phyloP scores from a whole-genome alignment of 1,140 invertebrate species.

The Zaprionus vittiger region DNA sequence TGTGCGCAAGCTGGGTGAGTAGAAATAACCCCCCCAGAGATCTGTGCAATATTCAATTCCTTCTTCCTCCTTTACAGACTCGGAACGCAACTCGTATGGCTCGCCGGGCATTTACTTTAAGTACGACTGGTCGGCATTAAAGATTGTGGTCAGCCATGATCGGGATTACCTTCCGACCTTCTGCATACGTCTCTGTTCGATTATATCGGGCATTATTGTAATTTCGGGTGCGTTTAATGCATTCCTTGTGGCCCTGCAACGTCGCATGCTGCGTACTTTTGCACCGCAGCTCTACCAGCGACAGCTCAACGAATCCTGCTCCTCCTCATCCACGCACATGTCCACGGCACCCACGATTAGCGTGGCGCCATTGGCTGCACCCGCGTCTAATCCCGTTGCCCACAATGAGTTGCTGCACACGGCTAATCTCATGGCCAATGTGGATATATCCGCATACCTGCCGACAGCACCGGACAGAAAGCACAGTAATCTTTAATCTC shows the following conservation, averaged over 20 bases:
- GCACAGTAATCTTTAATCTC: constrained; percentile 41
- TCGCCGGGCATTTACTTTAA: constrained; percentile 97
- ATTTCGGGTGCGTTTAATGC: constrained; percentile 87
- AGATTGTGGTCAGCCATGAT: constrained; percentile 93
- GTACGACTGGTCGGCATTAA: constrained; percentile 95
- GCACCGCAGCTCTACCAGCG: constrained; percentile 61
- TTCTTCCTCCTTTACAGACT: constrained; percentile 75
- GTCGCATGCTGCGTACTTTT: constrained; percentile 53
- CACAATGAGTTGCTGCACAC: constrained; percentile 69
- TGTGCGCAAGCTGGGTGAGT: constrained; percentile 89
- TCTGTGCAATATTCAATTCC: neutral
- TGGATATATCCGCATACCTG: constrained; percentile 71
- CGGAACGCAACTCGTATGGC: constrained; percentile 93
- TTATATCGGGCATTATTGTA: constrained; percentile 95
- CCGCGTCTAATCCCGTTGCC: neutral
- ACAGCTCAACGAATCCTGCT: constrained; percentile 4
- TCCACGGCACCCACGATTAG: neutral
- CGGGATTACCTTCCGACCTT: constrained; percentile 92
- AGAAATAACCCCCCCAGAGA: constrained; percentile 1
- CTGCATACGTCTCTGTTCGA: constrained; percentile 93
- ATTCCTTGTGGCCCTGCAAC: constrained; percentile 43
- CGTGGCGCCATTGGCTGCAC: neutral
- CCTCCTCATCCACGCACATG: neutral
- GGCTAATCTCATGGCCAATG: constrained; percentile 72
- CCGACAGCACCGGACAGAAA: constrained; percentile 53